Percentiles rank a stretch among this genome's conserved stretches.
Evolutionary conservation across 2,113 vertebrate genomes (phyloP).

Genomic region (Gambusia holbrooki): DNA sequence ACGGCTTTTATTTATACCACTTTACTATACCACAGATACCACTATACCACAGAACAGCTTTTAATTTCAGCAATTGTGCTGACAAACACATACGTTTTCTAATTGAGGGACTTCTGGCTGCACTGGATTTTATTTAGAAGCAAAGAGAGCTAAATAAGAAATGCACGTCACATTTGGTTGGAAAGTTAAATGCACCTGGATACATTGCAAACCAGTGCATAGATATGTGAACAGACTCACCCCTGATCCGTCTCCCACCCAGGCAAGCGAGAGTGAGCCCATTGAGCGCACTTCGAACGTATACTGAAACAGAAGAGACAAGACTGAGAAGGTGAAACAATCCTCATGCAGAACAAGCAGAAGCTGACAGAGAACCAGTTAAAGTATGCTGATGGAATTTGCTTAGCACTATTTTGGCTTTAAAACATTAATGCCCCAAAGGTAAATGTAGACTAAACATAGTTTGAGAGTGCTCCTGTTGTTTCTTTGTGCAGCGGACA

Average conservation of each 20-base stretch:
- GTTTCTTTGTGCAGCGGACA: background rate
- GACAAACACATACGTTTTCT: too few species aligned
- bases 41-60: too few species aligned
- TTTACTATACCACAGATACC: too few species aligned
- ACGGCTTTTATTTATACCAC: too few species aligned
- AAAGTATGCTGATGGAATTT: background rate
- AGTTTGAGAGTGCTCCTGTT: background rate
- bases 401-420: background rate
- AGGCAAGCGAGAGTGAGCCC: constrained; percentile 87
- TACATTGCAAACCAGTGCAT: background rate
- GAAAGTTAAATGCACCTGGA: too few species aligned
- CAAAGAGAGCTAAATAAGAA: too few species aligned
- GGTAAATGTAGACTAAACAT: background rate
- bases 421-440: background rate
- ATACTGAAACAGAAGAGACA: constrained; percentile 70
- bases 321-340: background rate
- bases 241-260: constrained; percentile 89
- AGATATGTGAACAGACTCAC: constrained; percentile 76
- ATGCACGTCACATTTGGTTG: too few species aligned
- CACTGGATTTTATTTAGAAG: too few species aligned
- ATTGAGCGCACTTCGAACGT: constrained; percentile 83
- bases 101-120: too few species aligned
- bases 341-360: too few species aligned
- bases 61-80: too few species aligned
- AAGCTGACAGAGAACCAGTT: background rate